A percentile compares a stretch with the other conserved stretches of the same genome.
These are phyloP conservation scores for Chrysodeixis includens DNA, from an alignment of 2,888 invertebrate species.

Conservation along the genomic window DNA sequence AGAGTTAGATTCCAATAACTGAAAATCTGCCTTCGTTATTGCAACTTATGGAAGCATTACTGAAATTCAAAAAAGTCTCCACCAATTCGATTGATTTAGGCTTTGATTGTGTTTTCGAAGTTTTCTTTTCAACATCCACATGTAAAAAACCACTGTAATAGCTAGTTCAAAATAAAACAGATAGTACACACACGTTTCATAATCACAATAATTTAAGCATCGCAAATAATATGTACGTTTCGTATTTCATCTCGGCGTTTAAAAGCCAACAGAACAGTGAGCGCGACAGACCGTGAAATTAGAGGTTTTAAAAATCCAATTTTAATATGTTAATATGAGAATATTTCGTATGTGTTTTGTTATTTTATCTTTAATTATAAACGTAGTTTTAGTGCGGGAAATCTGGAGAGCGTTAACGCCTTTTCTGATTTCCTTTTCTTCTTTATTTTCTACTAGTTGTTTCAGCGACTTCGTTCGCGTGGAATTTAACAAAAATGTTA, in stretches of 20 bases:
- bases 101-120: too few species aligned
- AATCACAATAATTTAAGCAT: conserved; percentile 25
- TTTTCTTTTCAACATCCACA: too few species aligned
- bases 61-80: too few species aligned
- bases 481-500: too few species aligned
- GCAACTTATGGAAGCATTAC: too few species aligned
- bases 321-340: conserved; percentile 62
- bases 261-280: conserved; percentile 49
- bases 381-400: conserved; percentile 23
- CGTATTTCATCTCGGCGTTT: conserved; percentile 40
- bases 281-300: conserved; percentile 67
- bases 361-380: conserved; percentile 48
- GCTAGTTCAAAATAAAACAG: neutral
- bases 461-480: too few species aligned
- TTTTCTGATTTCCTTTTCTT: neutral
- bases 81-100: too few species aligned
- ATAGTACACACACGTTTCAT: neutral
- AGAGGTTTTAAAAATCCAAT: conserved; percentile 68
- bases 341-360: conserved; percentile 38
- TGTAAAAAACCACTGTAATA: too few species aligned
- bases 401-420: neutral
- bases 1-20: too few species aligned
- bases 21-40: too few species aligned
- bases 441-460: too few species aligned
- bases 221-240: conserved; percentile 43